Evolutionary conservation across 2,888 invertebrate species (phyloP).

Genomic region (Conops quadrifasciatus): DNA sequence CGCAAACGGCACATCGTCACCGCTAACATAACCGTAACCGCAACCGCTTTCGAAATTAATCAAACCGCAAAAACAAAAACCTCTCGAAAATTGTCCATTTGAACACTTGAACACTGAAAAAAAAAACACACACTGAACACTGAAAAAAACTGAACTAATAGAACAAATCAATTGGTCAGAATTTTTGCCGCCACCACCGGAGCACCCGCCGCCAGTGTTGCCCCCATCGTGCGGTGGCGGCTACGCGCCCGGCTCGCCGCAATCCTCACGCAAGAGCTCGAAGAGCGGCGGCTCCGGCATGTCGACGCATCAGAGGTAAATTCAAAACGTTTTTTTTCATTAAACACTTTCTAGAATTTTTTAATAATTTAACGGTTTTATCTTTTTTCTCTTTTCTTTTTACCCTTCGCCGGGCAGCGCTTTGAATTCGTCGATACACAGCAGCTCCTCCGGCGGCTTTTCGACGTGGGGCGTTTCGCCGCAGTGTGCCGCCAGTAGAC

Average conservation of each 20-base stretch:
- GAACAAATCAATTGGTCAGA: slow-evolving; percentile 69
- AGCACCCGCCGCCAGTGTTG: slow-evolving; percentile 70
- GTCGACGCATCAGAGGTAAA: slow-evolving; percentile 64
- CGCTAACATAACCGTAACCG: neutral
- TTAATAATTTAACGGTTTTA: slow-evolving; percentile 11
- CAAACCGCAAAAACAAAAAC: slow-evolving; percentile 22
- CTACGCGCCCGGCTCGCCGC: slow-evolving; percentile 63
- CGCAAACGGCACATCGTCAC: no score
- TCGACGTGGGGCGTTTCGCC: slow-evolving; percentile 65
- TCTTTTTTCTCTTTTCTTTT: slow-evolving; percentile 23
- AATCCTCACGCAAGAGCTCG: slow-evolving; percentile 63
- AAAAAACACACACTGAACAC: slow-evolving; percentile 21
- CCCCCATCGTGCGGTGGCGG: slow-evolving; percentile 54
- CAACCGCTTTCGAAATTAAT: slow-evolving; percentile 6
- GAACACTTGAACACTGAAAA: slow-evolving; percentile 4
- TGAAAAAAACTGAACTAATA: slow-evolving; percentile 21
- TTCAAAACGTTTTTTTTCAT: neutral
- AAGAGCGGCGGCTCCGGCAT: slow-evolving; percentile 65
- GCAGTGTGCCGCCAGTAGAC: slow-evolving; percentile 53
- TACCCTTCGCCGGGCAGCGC: slow-evolving; percentile 49
- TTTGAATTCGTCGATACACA: slow-evolving; percentile 64
- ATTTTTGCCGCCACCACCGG: slow-evolving; percentile 71
- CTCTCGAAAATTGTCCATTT: neutral
- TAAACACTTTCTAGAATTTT: slow-evolving; percentile 15
- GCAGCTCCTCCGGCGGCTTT: slow-evolving; percentile 65